A percentile compares a stretch with the other conserved stretches of the same genome.
Conservation (phyloP, 2,797 vertebrate genomes). For the Lagorchestes hirsutus region DNA sequence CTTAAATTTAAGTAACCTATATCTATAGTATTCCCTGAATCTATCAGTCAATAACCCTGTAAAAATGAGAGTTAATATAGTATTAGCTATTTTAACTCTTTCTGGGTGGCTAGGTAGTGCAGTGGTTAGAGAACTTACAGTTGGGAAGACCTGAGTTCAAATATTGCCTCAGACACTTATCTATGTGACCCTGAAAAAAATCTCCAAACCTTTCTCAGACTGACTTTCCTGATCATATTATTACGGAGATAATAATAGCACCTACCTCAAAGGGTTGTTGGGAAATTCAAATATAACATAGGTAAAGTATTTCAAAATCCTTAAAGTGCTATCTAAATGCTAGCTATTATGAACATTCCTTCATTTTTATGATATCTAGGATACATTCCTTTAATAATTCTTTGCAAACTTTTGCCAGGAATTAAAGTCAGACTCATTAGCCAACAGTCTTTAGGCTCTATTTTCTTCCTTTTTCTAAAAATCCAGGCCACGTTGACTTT, state of each 20-base stretch:
- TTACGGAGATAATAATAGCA: neutral
- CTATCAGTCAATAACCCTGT: neutral
- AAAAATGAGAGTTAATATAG: neutral
- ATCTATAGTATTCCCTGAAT: neutral
- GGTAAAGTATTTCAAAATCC: neutral
- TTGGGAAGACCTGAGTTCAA: neutral
- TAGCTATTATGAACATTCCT: neutral
- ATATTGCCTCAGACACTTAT: neutral
- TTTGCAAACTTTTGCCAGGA: neutral
- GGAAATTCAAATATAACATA: neutral
- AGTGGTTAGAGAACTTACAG: neutral
- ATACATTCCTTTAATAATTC: neutral
- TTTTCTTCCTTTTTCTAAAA: neutral
- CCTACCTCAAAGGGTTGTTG: neutral
- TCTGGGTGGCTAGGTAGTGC: neutral
- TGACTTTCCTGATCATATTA: neutral
- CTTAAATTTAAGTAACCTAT: neutral
- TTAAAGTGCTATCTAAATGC: neutral
- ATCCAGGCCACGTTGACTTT: neutral
- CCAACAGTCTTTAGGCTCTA: neutral
- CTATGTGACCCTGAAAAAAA: neutral
- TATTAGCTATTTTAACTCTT: neutral
- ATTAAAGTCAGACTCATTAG: neutral
- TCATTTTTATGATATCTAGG: neutral
- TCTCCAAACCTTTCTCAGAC: neutral